Base-by-base conservation (phyloP, 2,888 invertebrate genomes). In the Heliconius erato region DNA sequence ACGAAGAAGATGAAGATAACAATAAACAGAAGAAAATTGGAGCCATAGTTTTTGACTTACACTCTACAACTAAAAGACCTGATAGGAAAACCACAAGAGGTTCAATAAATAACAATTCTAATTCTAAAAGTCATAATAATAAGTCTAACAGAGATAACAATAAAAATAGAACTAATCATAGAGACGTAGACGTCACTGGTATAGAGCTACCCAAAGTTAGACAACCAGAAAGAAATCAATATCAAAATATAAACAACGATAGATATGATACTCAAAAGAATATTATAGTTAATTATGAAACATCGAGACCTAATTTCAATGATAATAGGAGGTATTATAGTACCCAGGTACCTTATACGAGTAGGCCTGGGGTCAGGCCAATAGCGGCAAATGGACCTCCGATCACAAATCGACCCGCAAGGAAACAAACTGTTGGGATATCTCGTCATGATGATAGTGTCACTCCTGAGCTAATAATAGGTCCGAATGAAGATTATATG, bases 401-500 rank as follows among this genome's bases (percentile, higher is more conserved):
- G 0, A 95, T 95, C 0, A 95, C 95, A 0, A 95, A 95, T 59
- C 87, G 77, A 32, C 89, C 94, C 0, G 85, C 89, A 0, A 88
- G 84, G 19, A 87, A 85, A 69, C 87, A 86, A 32, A 40, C 82
- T 79, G 77, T 85, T 84, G 4, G 86, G 83, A 19, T 86, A 80
- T 59, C 89, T 0, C 84, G 81, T 19, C 83, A 84, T 3, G 88
- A 88, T 9, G 78, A 84, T 40, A 1, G 78, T 28, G 77, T 82
- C 1, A 88, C 87, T 23, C 92, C 94, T 0, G 91, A 91, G 26
- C 84, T 94, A 0, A 86, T 91, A 16, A 86, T 91, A 0, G 95
- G 94, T 0, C 91, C 91, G 0, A 91, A 94, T 86, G 94, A 93
- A 82, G 94, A 94, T 82, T 90, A 87, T 2, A 94, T 95, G 94